Conservation (phyloP, 2,113 vertebrate genomes). For the Sphaerodactylus townsendi region DNA sequence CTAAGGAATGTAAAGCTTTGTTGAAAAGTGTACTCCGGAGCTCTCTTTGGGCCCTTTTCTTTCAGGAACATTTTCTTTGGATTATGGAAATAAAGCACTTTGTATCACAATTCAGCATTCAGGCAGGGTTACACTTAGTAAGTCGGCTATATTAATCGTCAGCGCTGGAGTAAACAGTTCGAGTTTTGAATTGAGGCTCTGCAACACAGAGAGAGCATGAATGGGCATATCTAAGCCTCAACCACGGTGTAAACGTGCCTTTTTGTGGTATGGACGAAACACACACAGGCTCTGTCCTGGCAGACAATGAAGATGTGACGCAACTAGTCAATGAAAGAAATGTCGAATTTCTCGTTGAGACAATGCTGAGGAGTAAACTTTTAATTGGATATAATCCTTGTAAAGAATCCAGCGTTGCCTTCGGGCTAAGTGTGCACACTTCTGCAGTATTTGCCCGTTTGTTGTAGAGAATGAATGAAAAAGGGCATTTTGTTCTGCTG, state of each 20-base stretch:
- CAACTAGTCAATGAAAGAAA: neutral
- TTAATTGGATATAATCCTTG: neutral
- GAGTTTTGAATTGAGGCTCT: constrained; percentile 73
- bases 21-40: constrained; percentile 57
- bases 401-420: neutral
- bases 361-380: neutral
- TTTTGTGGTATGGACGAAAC: neutral
- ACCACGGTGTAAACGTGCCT: neutral
- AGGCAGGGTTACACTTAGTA: neutral
- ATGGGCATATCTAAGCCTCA: constrained; percentile 20
- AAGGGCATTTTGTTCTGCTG: neutral
- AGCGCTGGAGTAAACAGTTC: constrained; percentile 18
- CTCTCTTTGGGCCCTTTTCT: neutral
- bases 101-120: neutral
- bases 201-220: constrained; percentile 61
- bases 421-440: neutral
- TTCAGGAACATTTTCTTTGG: constrained; percentile 42
- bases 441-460: neutral
- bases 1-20: constrained; percentile 65
- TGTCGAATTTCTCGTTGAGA: neutral
- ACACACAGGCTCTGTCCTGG: neutral
- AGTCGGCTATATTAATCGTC: neutral
- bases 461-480: neutral
- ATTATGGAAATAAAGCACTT: constrained; percentile 28
- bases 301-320: neutral